Conservation (phyloP, 2,888 invertebrate species). For the Andrena haemorrhoa region DNA sequence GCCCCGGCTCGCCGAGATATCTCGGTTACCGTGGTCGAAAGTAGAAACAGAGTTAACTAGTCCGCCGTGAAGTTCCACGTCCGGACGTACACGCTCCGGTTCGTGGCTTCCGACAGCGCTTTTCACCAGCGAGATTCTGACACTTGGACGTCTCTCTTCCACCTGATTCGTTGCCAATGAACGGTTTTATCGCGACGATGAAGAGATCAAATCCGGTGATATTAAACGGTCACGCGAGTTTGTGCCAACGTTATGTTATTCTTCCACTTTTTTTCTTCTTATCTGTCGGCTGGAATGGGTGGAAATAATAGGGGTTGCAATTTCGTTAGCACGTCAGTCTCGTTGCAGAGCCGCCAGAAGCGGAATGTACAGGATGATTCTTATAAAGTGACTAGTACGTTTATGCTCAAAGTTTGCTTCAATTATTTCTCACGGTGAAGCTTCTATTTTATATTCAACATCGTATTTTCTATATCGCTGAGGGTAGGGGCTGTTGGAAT, state of each 20-base stretch:
- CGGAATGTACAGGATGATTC: conserved; percentile 1
- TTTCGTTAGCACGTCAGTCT: conserved; percentile 23
- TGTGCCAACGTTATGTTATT: neutral
- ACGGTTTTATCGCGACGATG: conserved; percentile 57
- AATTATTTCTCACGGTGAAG: neutral
- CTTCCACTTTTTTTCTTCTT: neutral
- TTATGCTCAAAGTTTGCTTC: neutral
- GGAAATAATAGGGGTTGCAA: neutral
- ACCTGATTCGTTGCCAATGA: conserved; percentile 50
- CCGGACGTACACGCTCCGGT: conserved; percentile 63
- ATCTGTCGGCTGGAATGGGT: neutral
- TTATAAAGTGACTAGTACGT: neutral
- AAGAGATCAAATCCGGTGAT: conserved; percentile 45
- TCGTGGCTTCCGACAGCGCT: conserved; percentile 67
- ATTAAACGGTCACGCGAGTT: conserved; percentile 52
- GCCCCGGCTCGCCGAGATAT: conserved; percentile 44
- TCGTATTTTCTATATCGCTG: no score
- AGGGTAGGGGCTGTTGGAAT: no score
- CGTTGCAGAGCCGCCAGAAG: neutral
- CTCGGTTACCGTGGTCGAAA: conserved; percentile 57
- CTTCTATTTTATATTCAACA: no score
- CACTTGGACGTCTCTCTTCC: conserved; percentile 64
- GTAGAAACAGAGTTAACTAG: conserved; percentile 73
- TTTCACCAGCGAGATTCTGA: conserved; percentile 66
- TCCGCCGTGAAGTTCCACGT: conserved; percentile 67